Evolutionary conservation across 2,797 vertebrate species (phyloP).

Genomic region (Holocentrus rufus): DNA sequence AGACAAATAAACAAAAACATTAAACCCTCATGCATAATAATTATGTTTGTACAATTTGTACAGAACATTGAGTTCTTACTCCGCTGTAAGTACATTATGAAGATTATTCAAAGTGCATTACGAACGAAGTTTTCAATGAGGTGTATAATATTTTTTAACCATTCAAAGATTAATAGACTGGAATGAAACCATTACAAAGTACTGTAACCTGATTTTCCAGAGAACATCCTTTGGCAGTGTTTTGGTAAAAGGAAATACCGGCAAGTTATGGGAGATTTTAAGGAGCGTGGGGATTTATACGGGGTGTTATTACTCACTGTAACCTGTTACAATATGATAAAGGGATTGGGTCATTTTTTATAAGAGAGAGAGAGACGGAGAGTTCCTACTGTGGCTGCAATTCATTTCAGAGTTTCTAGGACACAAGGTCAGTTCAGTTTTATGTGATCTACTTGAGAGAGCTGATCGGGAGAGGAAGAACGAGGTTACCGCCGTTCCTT

Average conservation of each 20-base stretch:
- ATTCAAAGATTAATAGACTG: not conserved
- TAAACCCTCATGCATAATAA: no score
- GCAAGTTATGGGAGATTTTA: not conserved
- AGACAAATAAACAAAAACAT: no score
- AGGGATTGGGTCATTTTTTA: slow-evolving; percentile 12
- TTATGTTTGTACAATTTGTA: no score
- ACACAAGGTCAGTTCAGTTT: slow-evolving; percentile 42
- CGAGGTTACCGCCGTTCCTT: slow-evolving; percentile 47
- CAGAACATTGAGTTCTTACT: no score
- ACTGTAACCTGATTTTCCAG: not conserved
- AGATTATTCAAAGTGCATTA: no score
- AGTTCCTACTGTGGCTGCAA: slow-evolving; percentile 60
- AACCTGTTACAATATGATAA: not conserved
- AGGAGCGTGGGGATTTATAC: not conserved
- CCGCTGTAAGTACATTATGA: no score
- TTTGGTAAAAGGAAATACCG: not conserved
- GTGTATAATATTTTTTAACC: no score
- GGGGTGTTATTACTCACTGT: not conserved
- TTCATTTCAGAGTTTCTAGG: slow-evolving; percentile 74
- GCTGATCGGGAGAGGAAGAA: slow-evolving; percentile 59
- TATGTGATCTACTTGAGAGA: slow-evolving; percentile 52
- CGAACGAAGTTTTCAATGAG: no score
- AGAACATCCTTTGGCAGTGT: not conserved
- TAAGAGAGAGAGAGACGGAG: not conserved
- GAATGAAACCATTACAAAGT: not conserved